Conservation (phyloP, 2,797 vertebrate species). For the Kryptopterus vitreolus region DNA sequence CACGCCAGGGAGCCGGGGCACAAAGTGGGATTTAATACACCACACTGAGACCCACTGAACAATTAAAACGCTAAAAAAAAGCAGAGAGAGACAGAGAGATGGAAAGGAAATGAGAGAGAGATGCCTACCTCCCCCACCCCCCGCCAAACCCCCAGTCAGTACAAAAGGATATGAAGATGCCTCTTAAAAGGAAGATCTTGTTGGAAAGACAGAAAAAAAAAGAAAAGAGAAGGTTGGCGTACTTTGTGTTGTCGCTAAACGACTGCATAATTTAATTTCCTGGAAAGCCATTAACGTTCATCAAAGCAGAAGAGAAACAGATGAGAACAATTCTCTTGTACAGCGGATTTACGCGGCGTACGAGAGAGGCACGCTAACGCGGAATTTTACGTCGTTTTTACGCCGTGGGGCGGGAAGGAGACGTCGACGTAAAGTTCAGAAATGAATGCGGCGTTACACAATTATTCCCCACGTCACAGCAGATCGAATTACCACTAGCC, state of each 20-base stretch:
- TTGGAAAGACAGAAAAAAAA: background rate
- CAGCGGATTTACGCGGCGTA: conserved; percentile 63
- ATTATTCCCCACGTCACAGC: conserved; percentile 35
- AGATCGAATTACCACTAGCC: conserved; percentile 45
- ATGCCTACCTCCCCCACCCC: too few relatives aligned
- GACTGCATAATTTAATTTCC: conserved; percentile 76
- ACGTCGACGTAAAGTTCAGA: conserved; percentile 48
- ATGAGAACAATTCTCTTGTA: conserved; percentile 70
- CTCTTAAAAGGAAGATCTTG: conserved; percentile 4
- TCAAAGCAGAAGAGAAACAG: conserved; percentile 74
- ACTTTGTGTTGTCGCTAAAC: conserved; percentile 71
- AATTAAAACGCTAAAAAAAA: conserved; percentile 55
- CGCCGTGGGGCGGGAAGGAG: conserved; percentile 44
- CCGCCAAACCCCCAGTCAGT: background rate
- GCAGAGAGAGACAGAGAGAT: conserved; percentile 22
- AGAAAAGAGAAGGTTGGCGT: conserved; percentile 47
- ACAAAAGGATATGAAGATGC: background rate
- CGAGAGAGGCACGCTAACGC: conserved; percentile 31
- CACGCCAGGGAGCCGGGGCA: conserved; percentile 60
- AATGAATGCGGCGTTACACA: conserved; percentile 47
- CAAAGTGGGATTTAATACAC: conserved; percentile 55
- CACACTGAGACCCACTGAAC: conserved; percentile 62
- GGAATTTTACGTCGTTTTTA: too few relatives aligned
- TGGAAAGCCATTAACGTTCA: conserved; percentile 74
- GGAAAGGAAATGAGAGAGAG: background rate